A percentile compares a stretch with the other conserved stretches of the same genome.
Evolutionary conservation across 2,797 vertebrate species (phyloP).

Genomic region (Chlorospingus semifuscus): DNA sequence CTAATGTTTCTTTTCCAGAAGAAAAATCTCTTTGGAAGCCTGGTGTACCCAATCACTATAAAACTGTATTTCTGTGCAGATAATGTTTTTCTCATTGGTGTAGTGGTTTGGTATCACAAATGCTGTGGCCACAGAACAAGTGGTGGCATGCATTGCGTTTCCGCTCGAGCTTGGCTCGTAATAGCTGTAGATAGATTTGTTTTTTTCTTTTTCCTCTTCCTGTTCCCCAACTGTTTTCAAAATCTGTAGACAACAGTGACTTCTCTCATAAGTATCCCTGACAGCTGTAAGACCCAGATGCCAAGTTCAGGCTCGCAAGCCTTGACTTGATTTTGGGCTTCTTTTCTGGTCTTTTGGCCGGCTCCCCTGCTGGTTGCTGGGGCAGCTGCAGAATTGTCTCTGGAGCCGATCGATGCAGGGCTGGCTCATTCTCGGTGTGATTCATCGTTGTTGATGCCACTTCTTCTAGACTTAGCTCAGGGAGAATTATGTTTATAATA

Average conservation of each 20-base stretch:
- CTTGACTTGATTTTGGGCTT: background rate
- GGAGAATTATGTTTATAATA: background rate
- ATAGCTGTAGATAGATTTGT: background rate
- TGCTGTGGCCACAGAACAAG: background rate
- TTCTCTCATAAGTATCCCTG: background rate
- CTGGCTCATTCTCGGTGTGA: background rate
- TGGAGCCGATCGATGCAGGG: background rate
- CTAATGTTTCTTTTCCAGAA: background rate
- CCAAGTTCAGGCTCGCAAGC: constrained; percentile 21
- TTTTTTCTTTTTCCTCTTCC: background rate
- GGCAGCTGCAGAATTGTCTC: background rate
- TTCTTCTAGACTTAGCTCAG: background rate
- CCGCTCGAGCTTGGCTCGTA: background rate
- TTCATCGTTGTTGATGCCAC: background rate
- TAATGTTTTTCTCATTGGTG: background rate
- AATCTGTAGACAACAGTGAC: background rate
- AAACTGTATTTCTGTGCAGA: background rate
- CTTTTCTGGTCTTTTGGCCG: constrained; percentile 13
- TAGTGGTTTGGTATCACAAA: background rate
- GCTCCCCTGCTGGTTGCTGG: background rate
- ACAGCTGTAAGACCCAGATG: constrained; percentile 26
- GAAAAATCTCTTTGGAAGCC: background rate
- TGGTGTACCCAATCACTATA: background rate
- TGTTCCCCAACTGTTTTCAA: background rate
- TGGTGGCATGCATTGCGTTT: background rate